Base-by-base conservation (phyloP, 2,113 vertebrate species). In the Urocitellus parryii region DNA sequence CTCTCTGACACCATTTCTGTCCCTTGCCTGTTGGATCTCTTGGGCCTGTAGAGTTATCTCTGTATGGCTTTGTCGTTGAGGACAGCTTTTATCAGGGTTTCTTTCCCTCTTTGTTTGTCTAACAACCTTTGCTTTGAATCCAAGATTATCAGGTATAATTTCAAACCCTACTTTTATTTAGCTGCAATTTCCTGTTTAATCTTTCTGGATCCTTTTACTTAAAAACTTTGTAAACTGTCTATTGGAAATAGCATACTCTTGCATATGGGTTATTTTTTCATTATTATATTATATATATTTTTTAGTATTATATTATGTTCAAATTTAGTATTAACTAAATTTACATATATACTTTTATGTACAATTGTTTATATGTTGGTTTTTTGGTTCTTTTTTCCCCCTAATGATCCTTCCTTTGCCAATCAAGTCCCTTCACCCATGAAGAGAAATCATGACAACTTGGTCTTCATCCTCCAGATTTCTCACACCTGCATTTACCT, bases 1-100 rank as follows among this genome's bases (percentile, higher is more conserved):
- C 14, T 10, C 8, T 25, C 18, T 18, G 2, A 11, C 13, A 0
- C 5, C 22, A 12, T 27, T 51, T 22, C 45, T 34, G 3, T 70
- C 22, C 24, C 11, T 84, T 32, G n/a, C 22, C 22, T 24, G 20
- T 45, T 39, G 2, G 4, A 17, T 25, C 65, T 56, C 63, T 24
- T 5, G 77, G 48, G 27, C 56, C 32, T 9, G 10, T 20, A 63
- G 37, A 82, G 34, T 65, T 17, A 34, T 0, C 18, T 32, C 8
- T 16, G 25, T 4, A 4, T 37, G 37, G 37, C 51, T 76, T 85
- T 76, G 13, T 63, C n/a, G n/a, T n/a, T n/a, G n/a, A n/a, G n/a
- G n/a, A n/a, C n/a, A n/a, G n/a, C n/a, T n/a, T n/a, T n/a, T n/a
- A n/a, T n/a, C n/a, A n/a, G n/a, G n/a, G n/a, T n/a, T n/a, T n/a